phyloP scores from a whole-genome alignment of 2,113 vertebrate species.

The Ptilonorhynchus violaceus region DNA sequence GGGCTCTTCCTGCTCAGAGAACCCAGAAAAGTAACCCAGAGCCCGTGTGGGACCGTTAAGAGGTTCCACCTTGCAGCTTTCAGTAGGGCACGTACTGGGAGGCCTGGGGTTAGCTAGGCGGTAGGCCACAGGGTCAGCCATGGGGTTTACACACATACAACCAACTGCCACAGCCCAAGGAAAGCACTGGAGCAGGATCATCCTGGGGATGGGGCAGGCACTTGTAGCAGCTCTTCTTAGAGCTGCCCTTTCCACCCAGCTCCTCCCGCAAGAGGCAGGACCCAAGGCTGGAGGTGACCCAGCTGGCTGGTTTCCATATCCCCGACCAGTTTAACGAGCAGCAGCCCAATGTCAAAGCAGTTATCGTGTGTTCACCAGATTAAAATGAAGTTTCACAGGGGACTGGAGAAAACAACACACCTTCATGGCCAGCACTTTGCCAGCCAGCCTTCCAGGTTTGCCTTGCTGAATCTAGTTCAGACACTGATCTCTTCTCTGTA shows the following conservation, averaged over 20 bases:
- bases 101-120: background rate
- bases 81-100: background rate
- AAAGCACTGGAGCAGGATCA: background rate
- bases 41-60: rapidly evolving
- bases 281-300: background rate
- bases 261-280: background rate
- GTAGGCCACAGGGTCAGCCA: background rate
- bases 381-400: background rate
- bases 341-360: background rate
- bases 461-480: background rate
- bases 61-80: background rate
- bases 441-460: background rate
- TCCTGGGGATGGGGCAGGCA: background rate
- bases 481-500: background rate
- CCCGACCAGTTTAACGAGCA: background rate
- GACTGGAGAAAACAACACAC: background rate
- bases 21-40: background rate
- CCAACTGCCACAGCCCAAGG: rapidly evolving
- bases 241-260: background rate
- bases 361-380: rapidly evolving
- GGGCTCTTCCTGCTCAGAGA: background rate
- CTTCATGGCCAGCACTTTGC: rapidly evolving
- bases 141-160: rapidly evolving
- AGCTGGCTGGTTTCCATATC: background rate
- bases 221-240: background rate